phyloP scores from a whole-genome alignment of 2,888 invertebrate genomes.

The Sesia apiformis region DNA sequence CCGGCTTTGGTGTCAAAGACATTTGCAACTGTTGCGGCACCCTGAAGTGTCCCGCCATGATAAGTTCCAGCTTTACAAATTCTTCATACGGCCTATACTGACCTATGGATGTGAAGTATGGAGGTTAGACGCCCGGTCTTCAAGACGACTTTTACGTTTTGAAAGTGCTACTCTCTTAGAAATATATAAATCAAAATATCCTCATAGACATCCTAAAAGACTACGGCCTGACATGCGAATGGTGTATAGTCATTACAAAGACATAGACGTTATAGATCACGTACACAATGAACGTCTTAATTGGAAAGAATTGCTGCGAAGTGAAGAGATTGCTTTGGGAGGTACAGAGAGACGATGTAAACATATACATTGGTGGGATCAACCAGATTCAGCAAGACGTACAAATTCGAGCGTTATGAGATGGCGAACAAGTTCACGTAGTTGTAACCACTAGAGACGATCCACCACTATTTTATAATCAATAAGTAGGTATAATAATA shows the following conservation, averaged over 20 bases:
- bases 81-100: constrained; percentile 39
- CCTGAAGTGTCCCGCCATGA: constrained; percentile 20
- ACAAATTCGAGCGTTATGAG: background rate
- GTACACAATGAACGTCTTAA: constrained; percentile 26
- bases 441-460: too few relatives aligned
- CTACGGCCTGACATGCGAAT: constrained; percentile 17
- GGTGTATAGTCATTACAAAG: constrained; percentile 24
- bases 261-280: constrained; percentile 24
- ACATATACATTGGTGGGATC: constrained; percentile 18
- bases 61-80: constrained; percentile 35
- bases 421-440: background rate
- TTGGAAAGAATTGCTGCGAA: constrained; percentile 25
- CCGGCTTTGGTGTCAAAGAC: constrained; percentile 30
- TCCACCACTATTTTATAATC: too few relatives aligned
- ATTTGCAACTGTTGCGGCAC: constrained; percentile 23
- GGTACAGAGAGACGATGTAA: constrained; percentile 3
- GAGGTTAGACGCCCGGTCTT: constrained; percentile 19
- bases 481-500: too few relatives aligned
- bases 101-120: constrained; percentile 49
- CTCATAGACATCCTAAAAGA: constrained; percentile 26
- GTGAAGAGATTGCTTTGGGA: constrained; percentile 22
- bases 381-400: background rate
- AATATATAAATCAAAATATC: constrained; percentile 39
- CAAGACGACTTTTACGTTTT: constrained; percentile 26
- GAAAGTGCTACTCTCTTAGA: constrained; percentile 29